These are phyloP conservation scores for Luscinia luscinia DNA, from an alignment of 2,797 vertebrate genomes.

Conservation along the genomic window DNA sequence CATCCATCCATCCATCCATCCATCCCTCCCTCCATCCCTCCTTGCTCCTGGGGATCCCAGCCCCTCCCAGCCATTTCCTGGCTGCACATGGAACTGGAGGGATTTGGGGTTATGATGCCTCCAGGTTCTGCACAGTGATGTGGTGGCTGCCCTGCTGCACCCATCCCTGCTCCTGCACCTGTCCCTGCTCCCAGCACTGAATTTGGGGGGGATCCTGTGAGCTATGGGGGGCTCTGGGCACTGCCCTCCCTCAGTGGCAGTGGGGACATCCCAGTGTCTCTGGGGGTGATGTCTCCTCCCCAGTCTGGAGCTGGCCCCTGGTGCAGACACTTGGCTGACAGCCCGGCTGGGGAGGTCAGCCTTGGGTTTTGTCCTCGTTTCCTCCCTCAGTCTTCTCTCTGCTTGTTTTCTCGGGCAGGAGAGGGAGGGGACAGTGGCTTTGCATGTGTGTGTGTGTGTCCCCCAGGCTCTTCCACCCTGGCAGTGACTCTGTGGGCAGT, in stretches of 20 bases:
- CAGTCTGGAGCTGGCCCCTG: neutral
- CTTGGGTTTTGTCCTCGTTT: conserved; percentile 53
- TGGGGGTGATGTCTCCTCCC: neutral
- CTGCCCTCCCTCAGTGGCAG: rapidly evolving
- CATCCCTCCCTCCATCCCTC: neutral
- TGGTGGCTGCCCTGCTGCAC: rapidly evolving
- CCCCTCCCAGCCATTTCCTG: rapidly evolving
- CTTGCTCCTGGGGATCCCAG: rapidly evolving
- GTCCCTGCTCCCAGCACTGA: rapidly evolving
- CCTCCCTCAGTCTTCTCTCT: neutral
- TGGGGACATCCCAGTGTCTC: rapidly evolving
- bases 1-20: neutral
- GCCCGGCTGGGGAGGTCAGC: conserved; percentile 48
- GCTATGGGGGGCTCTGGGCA: rapidly evolving
- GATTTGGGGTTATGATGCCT: rapidly evolving
- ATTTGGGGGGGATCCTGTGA: neutral
- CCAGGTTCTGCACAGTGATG: rapidly evolving
- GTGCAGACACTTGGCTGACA: neutral
- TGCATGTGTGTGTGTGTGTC: rapidly evolving
- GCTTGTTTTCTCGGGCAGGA: neutral
- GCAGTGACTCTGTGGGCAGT: neutral
- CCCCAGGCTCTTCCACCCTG: rapidly evolving
- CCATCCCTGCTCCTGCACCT: neutral
- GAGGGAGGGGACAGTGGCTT: neutral
- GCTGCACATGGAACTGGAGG: rapidly evolving